These are phyloP conservation scores for Rhinolophus ferrumequinum DNA, from an alignment of 2,113 vertebrate species.

Conservation along the genomic window DNA sequence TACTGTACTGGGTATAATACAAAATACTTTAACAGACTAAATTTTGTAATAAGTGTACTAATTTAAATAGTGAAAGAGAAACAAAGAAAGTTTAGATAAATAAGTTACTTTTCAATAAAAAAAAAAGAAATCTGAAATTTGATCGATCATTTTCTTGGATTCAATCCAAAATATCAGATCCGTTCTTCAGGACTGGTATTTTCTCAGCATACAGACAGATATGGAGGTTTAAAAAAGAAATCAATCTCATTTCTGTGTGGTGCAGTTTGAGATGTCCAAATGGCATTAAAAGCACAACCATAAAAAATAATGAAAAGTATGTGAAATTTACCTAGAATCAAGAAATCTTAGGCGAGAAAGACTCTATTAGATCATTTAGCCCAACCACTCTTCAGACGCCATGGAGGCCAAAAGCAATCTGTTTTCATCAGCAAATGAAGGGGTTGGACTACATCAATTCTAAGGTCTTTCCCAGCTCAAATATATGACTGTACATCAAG, in stretches of 20 bases:
- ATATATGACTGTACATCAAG: neutral
- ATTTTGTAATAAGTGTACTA: neutral
- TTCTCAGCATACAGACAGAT: neutral
- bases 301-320: fast-evolving
- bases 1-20: too few relatives aligned
- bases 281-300: neutral
- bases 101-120: neutral
- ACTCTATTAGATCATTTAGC: fast-evolving
- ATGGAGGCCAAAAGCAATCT: neutral
- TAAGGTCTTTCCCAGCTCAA: neutral
- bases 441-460: neutral
- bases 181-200: neutral
- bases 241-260: neutral
- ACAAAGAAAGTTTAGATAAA: neutral
- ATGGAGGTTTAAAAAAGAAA: too few relatives aligned
- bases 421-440: neutral
- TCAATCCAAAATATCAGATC: neutral
- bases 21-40: neutral
- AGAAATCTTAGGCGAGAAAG: neutral
- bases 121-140: neutral
- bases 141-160: neutral
- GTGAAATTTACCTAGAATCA: too few relatives aligned
- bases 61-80: neutral
- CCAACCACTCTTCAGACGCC: neutral
- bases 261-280: neutral